A percentile compares a stretch with the other conserved stretches of the same genome.
Conservation (phyloP, 2,113 vertebrate species). For the Egretta garzetta region DNA sequence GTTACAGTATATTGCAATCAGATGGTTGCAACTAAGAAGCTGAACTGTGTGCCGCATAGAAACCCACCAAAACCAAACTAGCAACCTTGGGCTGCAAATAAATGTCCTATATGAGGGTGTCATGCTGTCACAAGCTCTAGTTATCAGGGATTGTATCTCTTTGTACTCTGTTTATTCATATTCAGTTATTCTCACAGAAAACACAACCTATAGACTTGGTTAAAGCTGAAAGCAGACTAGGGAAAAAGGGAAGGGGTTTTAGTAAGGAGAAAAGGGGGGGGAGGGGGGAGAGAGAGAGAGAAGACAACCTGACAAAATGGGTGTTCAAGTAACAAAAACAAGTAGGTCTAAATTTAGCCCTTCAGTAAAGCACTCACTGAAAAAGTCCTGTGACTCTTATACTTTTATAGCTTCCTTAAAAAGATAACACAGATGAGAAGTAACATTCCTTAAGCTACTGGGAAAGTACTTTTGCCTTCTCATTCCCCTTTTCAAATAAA, state of each 20-base stretch:
- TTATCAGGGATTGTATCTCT: not conserved
- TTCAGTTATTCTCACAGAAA: not conserved
- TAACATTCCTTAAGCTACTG: not conserved
- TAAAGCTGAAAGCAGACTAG: not conserved
- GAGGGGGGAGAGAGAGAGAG: not conserved
- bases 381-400: not conserved
- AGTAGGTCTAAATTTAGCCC: not conserved
- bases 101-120: not conserved
- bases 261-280: not conserved
- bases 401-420: not conserved
- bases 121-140: not conserved
- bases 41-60: not conserved
- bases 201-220: not conserved
- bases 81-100: not conserved
- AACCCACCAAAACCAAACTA: not conserved
- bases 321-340: not conserved
- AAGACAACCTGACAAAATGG: accelerated
- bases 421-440: not conserved
- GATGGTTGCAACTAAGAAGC: not conserved
- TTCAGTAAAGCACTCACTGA: not conserved
- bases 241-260: not conserved
- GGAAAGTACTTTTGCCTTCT: not conserved
- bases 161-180: not conserved
- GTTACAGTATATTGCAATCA: not conserved
- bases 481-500: not conserved